Conservation (phyloP, 1,140 invertebrate species). For the Globodera rostochiensis region DNA sequence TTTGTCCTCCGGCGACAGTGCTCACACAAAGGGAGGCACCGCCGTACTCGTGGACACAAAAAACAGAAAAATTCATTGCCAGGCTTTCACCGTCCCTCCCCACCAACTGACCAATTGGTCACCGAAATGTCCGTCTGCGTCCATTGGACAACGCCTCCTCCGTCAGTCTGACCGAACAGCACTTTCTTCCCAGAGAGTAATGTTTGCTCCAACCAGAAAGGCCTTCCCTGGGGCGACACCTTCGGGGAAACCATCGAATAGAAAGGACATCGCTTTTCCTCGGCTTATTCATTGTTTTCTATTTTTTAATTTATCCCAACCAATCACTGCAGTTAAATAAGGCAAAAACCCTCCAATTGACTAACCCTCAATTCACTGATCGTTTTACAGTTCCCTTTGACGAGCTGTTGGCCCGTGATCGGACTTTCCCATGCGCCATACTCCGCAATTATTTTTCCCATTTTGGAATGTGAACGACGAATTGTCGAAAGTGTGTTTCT, state of each 20-base stretch:
- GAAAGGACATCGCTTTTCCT: neutral
- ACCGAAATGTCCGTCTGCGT: slow-evolving; percentile 65
- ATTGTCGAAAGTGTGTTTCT: too few species aligned
- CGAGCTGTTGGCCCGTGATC: slow-evolving; percentile 63
- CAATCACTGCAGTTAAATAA: too few species aligned
- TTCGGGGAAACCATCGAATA: neutral
- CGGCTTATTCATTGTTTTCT: too few species aligned
- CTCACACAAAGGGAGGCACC: slow-evolving; percentile 64
- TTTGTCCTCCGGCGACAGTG: neutral
- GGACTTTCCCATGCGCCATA: slow-evolving; percentile 66
- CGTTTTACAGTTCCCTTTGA: slow-evolving; percentile 58
- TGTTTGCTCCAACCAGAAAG: slow-evolving; percentile 58
- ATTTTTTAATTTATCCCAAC: too few species aligned
- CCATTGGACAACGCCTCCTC: slow-evolving; percentile 47
- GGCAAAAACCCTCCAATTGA: too few species aligned
- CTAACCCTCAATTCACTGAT: slow-evolving; percentile 49
- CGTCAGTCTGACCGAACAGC: slow-evolving; percentile 32
- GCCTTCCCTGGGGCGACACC: slow-evolving; percentile 25
- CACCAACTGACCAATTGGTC: slow-evolving; percentile 36
- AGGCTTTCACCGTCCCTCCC: neutral
- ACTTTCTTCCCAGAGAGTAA: slow-evolving; percentile 45
- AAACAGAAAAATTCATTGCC: neutral
- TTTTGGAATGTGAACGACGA: neutral
- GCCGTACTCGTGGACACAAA: slow-evolving; percentile 67
- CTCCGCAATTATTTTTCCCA: slow-evolving; percentile 27